Base-by-base conservation (phyloP, 2,797 vertebrate genomes). In the Peromyscus melanophrys region DNA sequence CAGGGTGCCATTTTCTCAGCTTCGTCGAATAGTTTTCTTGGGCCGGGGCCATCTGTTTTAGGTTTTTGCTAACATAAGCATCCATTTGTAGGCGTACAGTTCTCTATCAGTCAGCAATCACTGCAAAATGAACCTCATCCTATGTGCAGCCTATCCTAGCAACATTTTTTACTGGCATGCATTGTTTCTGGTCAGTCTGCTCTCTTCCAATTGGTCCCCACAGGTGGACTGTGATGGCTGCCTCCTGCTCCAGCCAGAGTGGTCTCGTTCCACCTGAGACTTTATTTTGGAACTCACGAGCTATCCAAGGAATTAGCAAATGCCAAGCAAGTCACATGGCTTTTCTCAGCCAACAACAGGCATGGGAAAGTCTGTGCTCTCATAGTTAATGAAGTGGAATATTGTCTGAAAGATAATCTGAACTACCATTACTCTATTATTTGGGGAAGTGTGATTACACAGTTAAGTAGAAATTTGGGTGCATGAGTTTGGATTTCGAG, bases 61-160 rank as follows among this genome's bases (percentile, higher is more conserved):
- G 43, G 11, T 52, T 96, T 95, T 92, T 75, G 86, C 69, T 96
- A 82, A 84, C 57, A 29, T 78, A 94, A 95, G 52, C 57, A 83
- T 27, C 34, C 23, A 85, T 81, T 76, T 81, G 63, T 87, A 76
- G 77, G 49, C 73, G 40, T 23, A 78, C 21, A 59, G 89, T 92
- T 90, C 59, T 82, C 25, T 95, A 57, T 85, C 46, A 94, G 52
- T 96, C 59, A 85, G 88, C 52, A 82, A 46, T 43, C 75, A 80
- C 80, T 87, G 37, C 31, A 40, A 92, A 97, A 88, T 78, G 90
- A 85, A 49, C 40, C 29, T 81, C 25, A 27, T 16, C 67, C 37
- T 27, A 57, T 55, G 16, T 92, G 75, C 34, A 43, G 34, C 31
- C 13, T 77, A 21, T 67, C n/a, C 82, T 76, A 77, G 86, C 43